phyloP scores from a whole-genome alignment of 2,888 invertebrate species.

The Heliconius ismenius region DNA sequence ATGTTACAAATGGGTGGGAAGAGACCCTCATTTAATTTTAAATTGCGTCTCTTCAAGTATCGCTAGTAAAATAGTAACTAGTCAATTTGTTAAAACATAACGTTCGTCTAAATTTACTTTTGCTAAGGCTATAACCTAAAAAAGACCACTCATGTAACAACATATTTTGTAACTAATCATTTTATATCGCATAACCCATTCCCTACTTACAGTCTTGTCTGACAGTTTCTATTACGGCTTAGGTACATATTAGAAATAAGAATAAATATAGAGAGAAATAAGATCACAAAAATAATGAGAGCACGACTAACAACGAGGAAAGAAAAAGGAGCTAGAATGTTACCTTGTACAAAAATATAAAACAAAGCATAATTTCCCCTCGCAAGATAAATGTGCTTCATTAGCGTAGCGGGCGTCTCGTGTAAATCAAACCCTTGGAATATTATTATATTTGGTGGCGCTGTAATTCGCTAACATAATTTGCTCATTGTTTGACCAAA shows the following conservation, averaged over 20 bases:
- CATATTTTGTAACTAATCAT: not conserved
- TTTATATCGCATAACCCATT: not conserved
- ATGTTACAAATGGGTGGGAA: not conserved
- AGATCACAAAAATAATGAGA: constrained; percentile 1
- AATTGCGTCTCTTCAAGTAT: not conserved
- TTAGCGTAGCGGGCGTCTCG: constrained; percentile 25
- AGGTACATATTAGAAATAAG: not conserved
- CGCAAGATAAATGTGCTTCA: constrained; percentile 30
- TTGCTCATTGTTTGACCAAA: constrained; percentile 27
- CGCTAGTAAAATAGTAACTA: not conserved
- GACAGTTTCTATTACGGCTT: constrained; percentile 1
- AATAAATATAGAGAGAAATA: not conserved
- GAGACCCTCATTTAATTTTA: not conserved
- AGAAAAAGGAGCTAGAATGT: constrained; percentile 17
- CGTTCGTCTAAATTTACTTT: not conserved
- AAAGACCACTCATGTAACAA: not conserved
- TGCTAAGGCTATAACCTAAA: not conserved
- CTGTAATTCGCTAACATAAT: constrained; percentile 29
- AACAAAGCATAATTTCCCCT: constrained; percentile 29
- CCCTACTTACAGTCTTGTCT: not conserved
- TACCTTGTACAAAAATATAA: constrained; percentile 18
- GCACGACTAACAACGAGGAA: constrained; percentile 6
- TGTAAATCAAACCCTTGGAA: constrained; percentile 33
- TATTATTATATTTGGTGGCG: constrained; percentile 29
- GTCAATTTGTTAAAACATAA: not conserved